Evolutionary conservation across 2,888 invertebrate genomes (phyloP), one percentile per base, ranked within the genome.

Genomic region (Cheilosia vernalis): DNA sequence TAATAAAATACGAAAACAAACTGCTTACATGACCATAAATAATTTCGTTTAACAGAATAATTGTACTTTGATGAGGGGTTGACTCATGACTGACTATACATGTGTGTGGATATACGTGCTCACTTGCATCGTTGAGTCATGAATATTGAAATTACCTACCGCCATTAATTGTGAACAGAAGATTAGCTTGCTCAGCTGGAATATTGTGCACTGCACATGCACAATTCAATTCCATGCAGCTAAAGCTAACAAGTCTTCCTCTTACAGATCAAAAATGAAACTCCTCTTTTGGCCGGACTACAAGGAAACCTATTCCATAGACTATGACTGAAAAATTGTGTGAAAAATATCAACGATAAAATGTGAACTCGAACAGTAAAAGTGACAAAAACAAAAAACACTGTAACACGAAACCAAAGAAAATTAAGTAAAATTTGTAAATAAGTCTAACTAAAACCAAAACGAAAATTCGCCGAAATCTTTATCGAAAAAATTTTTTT

Each of bases 361-460:
- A 85, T 86, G 86, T 85, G 76, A 85, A 80, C 55, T 58, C 58
- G 67, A 81, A 81, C 37, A 58, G 19, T 56, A 9, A 13, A 69
- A 69, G 42, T 63, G 49, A 69, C 64, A 47, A 9, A 24, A 63
- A 58, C 30, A 30, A 40, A 70, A 80, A 79, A 60, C 10, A 56
- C 81, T 58, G 80, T 47, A 85, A 80, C 72, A 56, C 82, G 86
- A 86, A 86, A 82, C 86, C 86, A 86, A 86, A 86, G 86, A 86
- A 79, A 61, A 61, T 40, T 17, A 17, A 70, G 58, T 51, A 17
- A 56, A 70, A 74, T 42, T 70, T 76, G 74, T 78, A 83, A 78
- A 83, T 83, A 77, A 79, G 17, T 63, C 69, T 56, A 51, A 51
- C 63, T 47, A 27, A 61, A 79, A 70, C 63, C 64, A 79, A 84